Evolutionary conservation across 2,888 invertebrate genomes (phyloP).

Genomic region (Cylloceria caligata): DNA sequence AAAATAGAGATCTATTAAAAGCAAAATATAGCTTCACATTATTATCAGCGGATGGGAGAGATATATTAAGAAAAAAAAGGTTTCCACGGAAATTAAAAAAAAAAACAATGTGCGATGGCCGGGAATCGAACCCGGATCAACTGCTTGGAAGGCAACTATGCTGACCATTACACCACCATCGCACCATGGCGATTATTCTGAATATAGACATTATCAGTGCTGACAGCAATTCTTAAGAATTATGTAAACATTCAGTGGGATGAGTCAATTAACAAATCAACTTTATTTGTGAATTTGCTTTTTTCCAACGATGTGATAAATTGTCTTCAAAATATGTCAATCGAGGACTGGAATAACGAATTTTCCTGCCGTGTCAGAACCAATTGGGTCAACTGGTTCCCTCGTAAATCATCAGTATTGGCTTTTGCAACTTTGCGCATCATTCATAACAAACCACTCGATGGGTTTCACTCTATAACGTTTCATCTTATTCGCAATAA

Average conservation of each 20-base stretch:
- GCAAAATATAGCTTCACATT: background rate
- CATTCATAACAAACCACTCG: no score
- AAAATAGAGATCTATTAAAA: no score
- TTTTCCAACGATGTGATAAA: no score
- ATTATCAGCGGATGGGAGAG: background rate
- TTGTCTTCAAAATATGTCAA: background rate
- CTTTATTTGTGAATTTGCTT: background rate
- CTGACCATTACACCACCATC: constrained; percentile 75
- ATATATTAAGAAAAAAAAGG: background rate
- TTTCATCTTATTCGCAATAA: no score
- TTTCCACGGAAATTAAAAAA: constrained; percentile 4
- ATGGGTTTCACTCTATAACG: no score
- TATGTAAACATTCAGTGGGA: no score
- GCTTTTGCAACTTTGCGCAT: no score
- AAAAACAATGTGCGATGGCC: constrained; percentile 73
- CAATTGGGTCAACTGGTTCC: no score
- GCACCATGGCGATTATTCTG: constrained; percentile 54
- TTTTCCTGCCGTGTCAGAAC: no score
- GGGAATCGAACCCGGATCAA: constrained; percentile 76
- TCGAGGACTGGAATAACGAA: no score
- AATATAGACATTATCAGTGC: constrained; percentile 9
- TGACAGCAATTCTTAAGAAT: background rate
- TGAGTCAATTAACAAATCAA: no score
- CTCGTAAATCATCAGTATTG: no score
- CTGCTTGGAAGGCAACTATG: constrained; percentile 75